Percentiles rank a stretch among this genome's conserved stretches.
These are phyloP conservation scores for Erebia aethiops DNA, from an alignment of 2,888 invertebrate species.

Conservation along the genomic window DNA sequence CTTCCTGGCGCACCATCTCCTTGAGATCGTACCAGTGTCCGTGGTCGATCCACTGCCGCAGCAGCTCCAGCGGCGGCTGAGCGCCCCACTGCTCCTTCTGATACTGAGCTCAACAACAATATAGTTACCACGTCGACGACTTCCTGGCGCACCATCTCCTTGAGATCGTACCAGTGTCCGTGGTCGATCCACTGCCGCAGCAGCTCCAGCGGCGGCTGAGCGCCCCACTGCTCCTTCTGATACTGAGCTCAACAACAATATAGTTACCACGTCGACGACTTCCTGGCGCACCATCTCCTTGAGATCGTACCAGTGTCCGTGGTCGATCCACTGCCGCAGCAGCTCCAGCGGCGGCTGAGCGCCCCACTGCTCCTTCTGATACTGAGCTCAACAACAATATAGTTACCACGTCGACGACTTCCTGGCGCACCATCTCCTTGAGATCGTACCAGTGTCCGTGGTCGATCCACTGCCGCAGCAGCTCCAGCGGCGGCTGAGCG, in stretches of 20 bases:
- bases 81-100: constrained; percentile 94
- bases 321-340: constrained; percentile 95
- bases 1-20: constrained; percentile 89
- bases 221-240: constrained; percentile 92
- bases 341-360: constrained; percentile 96
- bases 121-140: constrained; percentile 88
- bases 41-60: constrained; percentile 96
- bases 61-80: constrained; percentile 94
- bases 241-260: constrained; percentile 84
- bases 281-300: constrained; percentile 90
- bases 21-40: constrained; percentile 95
- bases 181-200: constrained; percentile 96
- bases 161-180: constrained; percentile 94
- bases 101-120: constrained; percentile 74
- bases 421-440: constrained; percentile 89
- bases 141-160: constrained; percentile 89
- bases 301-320: constrained; percentile 95
- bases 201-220: constrained; percentile 95
- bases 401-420: constrained; percentile 90
- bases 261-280: constrained; percentile 90
- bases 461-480: constrained; percentile 95
- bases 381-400: too few relatives aligned
- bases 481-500: constrained; percentile 95
- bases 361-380: constrained; percentile 92
- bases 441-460: constrained; percentile 96